Evolutionary conservation across 1,140 invertebrate species (phyloP).

Genomic region (Drosophila sp.): DNA sequence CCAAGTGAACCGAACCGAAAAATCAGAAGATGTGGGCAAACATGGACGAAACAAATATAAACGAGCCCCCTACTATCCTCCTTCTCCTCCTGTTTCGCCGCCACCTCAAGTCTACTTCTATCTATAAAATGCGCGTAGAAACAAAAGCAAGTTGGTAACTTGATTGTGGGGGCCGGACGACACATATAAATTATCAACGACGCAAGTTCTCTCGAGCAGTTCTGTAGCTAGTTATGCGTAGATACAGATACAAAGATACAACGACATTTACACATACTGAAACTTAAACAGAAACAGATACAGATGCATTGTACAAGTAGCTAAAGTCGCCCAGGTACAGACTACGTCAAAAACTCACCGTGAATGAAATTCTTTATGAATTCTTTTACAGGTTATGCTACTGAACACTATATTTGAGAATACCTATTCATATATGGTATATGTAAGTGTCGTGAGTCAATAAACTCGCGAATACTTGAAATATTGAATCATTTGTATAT

Average conservation of each 20-base stretch:
- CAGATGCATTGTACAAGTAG: conserved; percentile 48
- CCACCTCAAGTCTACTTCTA: background rate
- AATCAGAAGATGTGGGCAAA: conserved; percentile 71
- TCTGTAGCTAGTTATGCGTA: conserved; percentile 48
- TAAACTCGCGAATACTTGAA: conserved; percentile 27
- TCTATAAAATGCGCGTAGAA: conserved; percentile 64
- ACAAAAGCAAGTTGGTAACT: conserved; percentile 70
- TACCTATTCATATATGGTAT: too few species aligned
- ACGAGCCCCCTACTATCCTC: conserved; percentile 27
- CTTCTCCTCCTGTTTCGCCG: background rate
- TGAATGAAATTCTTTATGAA: conserved; percentile 59
- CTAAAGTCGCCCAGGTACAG: conserved; percentile 54
- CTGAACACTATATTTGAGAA: too few species aligned
- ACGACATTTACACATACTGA: conserved; percentile 39
- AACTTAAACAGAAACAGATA: too few species aligned
- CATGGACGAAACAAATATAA: conserved; percentile 77
- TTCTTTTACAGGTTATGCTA: conserved; percentile 17
- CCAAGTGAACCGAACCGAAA: conserved; percentile 36
- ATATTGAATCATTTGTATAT: background rate
- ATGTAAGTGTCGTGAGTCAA: conserved; percentile 33
- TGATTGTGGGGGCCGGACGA: conserved; percentile 81
- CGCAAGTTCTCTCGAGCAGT: conserved; percentile 29
- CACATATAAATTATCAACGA: conserved; percentile 79
- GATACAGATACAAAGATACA: conserved; percentile 37
- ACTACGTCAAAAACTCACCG: conserved; percentile 56